phyloP scores from a whole-genome alignment of 2,797 vertebrate genomes.

The Premnoplex brunnescens region DNA sequence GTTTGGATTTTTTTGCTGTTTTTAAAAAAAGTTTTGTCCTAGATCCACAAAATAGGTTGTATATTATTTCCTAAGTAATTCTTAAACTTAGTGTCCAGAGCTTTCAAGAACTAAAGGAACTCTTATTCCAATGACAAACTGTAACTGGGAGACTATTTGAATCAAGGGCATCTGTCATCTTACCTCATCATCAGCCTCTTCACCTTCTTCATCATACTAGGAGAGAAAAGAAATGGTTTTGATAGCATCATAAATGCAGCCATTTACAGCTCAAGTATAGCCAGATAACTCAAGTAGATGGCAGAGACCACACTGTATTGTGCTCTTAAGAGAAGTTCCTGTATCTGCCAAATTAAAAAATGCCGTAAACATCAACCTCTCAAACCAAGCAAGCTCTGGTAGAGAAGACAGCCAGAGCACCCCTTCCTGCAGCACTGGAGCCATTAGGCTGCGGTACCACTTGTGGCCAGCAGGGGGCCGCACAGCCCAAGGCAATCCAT shows the following conservation, averaged over 20 bases:
- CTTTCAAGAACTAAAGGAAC: background rate
- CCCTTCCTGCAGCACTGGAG: accelerated
- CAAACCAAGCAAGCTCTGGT: background rate
- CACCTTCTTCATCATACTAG: constrained; percentile 98
- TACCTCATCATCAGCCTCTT: constrained; percentile 98
- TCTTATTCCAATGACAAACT: background rate
- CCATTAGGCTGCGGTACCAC: background rate
- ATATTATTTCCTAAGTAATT: background rate
- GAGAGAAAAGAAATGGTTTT: constrained; percentile 1
- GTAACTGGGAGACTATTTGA: background rate
- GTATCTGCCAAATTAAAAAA: background rate
- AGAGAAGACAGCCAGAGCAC: background rate
- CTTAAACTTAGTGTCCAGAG: background rate
- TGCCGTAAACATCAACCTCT: background rate
- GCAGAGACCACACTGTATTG: background rate
- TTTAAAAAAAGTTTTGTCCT: background rate
- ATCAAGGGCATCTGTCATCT: constrained; percentile 60
- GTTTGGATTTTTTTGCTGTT: background rate
- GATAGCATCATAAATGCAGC: background rate
- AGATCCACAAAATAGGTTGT: background rate
- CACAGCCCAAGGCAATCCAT: background rate
- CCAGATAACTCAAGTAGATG: background rate
- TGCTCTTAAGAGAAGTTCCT: background rate
- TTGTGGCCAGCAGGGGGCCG: background rate
- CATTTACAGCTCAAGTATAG: background rate